Conservation (phyloP, 2,888 invertebrate genomes). For the Argynnis bischoffii region DNA sequence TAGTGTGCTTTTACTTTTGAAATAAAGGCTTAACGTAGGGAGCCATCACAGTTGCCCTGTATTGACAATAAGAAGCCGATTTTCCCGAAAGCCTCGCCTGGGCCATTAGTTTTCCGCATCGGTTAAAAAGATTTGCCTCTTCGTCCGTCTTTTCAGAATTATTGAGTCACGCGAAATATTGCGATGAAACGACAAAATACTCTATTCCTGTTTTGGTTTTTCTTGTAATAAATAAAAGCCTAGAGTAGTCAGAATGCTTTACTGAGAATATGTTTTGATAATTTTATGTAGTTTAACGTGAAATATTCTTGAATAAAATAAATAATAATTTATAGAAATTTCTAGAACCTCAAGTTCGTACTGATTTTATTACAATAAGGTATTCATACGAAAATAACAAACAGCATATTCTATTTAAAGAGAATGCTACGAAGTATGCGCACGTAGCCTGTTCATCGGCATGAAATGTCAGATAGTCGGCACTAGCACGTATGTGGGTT, state of each 20-base stretch:
- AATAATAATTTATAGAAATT: not conserved
- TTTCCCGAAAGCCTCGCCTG: conserved; percentile 79
- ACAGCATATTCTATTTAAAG: conserved; percentile 57
- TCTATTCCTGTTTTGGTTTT: conserved; percentile 42
- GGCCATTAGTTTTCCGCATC: conserved; percentile 81
- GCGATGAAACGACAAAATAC: conserved; percentile 56
- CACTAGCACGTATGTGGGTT: conserved; percentile 73
- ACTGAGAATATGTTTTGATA: conserved; percentile 34
- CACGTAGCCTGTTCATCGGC: conserved; percentile 75
- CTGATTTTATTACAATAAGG: conserved; percentile 23
- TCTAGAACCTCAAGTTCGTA: not conserved
- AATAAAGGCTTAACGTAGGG: conserved; percentile 79
- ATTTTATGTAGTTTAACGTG: not conserved
- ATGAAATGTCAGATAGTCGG: conserved; percentile 80
- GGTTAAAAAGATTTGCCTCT: conserved; percentile 81
- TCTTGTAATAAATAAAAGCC: conserved; percentile 33
- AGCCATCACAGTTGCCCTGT: conserved; percentile 78
- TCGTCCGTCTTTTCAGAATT: conserved; percentile 73
- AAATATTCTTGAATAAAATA: not conserved
- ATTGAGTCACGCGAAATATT: conserved; percentile 72
- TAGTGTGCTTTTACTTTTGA: conserved; percentile 74
- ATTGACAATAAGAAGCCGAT: conserved; percentile 82
- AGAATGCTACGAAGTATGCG: conserved; percentile 64
- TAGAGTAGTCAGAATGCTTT: not conserved
- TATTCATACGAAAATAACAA: conserved; percentile 42